phyloP scores from a whole-genome alignment of 37 sponge, comb jelly and placozoan genomes.

The Eunapius fragilis region DNA sequence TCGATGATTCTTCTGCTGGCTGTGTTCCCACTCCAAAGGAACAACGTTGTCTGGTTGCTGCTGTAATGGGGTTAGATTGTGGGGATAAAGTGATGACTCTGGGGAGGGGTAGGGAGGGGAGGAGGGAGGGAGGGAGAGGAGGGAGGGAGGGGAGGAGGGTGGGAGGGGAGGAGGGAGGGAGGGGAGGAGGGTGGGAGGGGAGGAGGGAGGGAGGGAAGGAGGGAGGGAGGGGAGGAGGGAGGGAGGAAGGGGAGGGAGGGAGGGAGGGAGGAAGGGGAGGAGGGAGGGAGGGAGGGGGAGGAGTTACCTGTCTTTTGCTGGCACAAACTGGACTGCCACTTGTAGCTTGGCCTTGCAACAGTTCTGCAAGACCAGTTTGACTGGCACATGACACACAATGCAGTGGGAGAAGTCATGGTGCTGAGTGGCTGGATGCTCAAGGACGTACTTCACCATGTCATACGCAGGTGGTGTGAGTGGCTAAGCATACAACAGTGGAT shows the following conservation, averaged over 20 bases:
- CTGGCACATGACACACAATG: slow-evolving; percentile 32
- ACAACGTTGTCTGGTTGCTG: not conserved
- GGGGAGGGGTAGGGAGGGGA: no score
- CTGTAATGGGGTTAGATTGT: not conserved
- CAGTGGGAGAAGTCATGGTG: slow-evolving; percentile 5
- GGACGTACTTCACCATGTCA: slow-evolving; percentile 52
- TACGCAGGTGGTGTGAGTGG: slow-evolving; percentile 28
- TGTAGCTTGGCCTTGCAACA: slow-evolving; percentile 23
- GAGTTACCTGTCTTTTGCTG: not conserved
- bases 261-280: no score
- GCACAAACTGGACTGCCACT: slow-evolving; percentile 8
- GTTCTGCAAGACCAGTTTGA: slow-evolving; percentile 49
- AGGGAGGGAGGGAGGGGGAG: no score
- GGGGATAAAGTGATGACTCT: not conserved
- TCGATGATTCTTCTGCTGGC: slow-evolving; percentile 2
- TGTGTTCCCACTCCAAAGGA: slow-evolving; percentile 48
- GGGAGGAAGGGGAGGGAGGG: no score
- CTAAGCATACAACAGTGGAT: not conserved
- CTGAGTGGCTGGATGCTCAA: slow-evolving; percentile 41
- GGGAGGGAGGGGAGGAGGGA: no score
- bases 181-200: no score
- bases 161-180: no score
- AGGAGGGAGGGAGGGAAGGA: no score
- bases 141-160: no score
- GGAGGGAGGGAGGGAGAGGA: no score